Base-by-base conservation (phyloP, 2,797 vertebrate genomes). In the Cuniculus paca region DNA sequence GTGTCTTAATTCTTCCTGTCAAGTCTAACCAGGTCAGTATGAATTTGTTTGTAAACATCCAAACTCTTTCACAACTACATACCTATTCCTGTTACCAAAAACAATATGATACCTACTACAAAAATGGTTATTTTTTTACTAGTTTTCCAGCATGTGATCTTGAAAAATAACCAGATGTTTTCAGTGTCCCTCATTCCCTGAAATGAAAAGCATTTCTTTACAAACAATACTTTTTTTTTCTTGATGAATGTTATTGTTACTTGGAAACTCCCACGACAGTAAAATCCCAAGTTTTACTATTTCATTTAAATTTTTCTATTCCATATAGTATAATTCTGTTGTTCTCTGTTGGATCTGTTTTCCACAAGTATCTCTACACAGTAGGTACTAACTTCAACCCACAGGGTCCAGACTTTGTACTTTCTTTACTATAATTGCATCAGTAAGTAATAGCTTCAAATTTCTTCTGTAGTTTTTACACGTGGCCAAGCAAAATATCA, bases 1-100 rank as follows among this genome's bases (percentile, higher is more conserved):
- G 26, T 97, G 97, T 97, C 97, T 98, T 98, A 97, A 95, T 89
- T 96, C 97, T 98, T 98, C 98, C 96, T 98, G 78, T 97, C 97
- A 95, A 97, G 72, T 96, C 90, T 94, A 98, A 98, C 90, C 97
- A 98, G 97, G 98, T 98, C 97, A 98, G 98, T 98, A 98, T 98
- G 94, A 95, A 97, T 97, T 97, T 97, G 80, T 92, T 65, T 97
- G 78, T 90, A 83, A 98, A 90, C 97, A 91, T 58, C 58, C 74
- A 36, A 2, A 96, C 90, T 97, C 97, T 96, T 97, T 90, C 90
- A 75, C 80, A 75, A 48, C 63, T 80, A 50, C 4, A 22, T 65
- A 58, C 54, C 56, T 83, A 58, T n/a, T 45, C 63, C 12, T 58
- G 14, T 79, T 94, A 63, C 54, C 52, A 91, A 93, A 94, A 83